Base-by-base conservation (phyloP, 1,140 invertebrate species). In the Probaryconus sp. region DNA sequence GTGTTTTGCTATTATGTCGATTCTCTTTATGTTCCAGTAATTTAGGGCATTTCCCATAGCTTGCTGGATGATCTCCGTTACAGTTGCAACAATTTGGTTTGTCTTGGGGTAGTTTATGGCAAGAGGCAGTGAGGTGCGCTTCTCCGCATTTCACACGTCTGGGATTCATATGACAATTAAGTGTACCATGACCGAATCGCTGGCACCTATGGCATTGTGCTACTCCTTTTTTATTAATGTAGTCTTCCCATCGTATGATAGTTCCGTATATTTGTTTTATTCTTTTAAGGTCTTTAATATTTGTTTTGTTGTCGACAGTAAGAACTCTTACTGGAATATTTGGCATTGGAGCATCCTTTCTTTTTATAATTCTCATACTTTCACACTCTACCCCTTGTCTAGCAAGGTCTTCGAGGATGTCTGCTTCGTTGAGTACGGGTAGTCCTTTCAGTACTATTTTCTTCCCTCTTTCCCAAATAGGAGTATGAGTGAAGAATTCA, bases 71-170 rank as follows among this genome's bases (percentile, higher is more conserved):
- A 1, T 37, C 20, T 24, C 35, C 33, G 9, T 31, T 17, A 42
- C 77, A 79, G 28, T 75, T 79, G 13, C 45, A 43, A 53, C 74
- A 76, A 3, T 2, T 28, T 3, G 21, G 7, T 48, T 10, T n/a
- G 11, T 28, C 18, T 48, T 48, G 14, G 7, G 6, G n/a, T 30
- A 31, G 3, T 21, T 50, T 40, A 9, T 1, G 1, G 21, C 51
- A 68, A 0, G 47, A 51, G 3, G 10, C 30, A 0, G 53, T 50
- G 2, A 11, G 4, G 21, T 58, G 64, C 2, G 38, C 14, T 13
- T 26, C 45, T 0, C 13, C 13, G 21, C 64, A 68, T 40, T 68
- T 68, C 9, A 58, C 51, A 21, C 64, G 60, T 10, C 20, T 35
- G 1, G 51, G 64, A 38, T 7, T 6, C 7, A 18, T 10, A n/a